Conservation (phyloP, 2,888 invertebrate species). For the Sussaba pulchella region DNA sequence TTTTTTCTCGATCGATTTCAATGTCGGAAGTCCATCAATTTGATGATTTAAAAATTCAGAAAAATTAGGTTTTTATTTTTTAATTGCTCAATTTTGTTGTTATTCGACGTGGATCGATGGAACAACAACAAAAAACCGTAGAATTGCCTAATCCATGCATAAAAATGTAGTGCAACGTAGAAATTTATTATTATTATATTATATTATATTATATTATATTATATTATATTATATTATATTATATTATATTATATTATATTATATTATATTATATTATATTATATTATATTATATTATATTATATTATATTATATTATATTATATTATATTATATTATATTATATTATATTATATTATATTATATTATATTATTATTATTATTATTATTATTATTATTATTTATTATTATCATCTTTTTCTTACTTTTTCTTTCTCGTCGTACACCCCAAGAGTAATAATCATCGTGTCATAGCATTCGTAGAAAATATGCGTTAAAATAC, state of each 20-base stretch:
- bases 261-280: too few relatives aligned
- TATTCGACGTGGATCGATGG: background rate
- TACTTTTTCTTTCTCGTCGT: conserved; percentile 27
- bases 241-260: too few relatives aligned
- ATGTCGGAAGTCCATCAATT: conserved; percentile 1
- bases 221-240: too few relatives aligned
- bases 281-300: too few relatives aligned
- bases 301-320: too few relatives aligned
- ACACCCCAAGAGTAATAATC: conserved; percentile 40
- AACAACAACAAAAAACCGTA: background rate
- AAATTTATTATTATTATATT: too few relatives aligned
- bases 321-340: too few relatives aligned
- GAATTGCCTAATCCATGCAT: background rate
- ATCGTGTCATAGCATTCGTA: conserved; percentile 33
- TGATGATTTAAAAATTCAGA: background rate
- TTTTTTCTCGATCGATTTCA: background rate
- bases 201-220: too few relatives aligned
- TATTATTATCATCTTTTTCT: too few relatives aligned
- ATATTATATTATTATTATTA: too few relatives aligned
- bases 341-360: too few relatives aligned
- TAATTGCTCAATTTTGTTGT: conserved; percentile 32
- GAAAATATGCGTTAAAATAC: conserved; percentile 12
- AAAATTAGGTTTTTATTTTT: background rate
- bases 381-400: too few relatives aligned
- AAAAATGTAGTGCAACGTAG: conserved; percentile 46